Conservation (phyloP, 2,888 invertebrate genomes). For the Charanyca ferruginea region DNA sequence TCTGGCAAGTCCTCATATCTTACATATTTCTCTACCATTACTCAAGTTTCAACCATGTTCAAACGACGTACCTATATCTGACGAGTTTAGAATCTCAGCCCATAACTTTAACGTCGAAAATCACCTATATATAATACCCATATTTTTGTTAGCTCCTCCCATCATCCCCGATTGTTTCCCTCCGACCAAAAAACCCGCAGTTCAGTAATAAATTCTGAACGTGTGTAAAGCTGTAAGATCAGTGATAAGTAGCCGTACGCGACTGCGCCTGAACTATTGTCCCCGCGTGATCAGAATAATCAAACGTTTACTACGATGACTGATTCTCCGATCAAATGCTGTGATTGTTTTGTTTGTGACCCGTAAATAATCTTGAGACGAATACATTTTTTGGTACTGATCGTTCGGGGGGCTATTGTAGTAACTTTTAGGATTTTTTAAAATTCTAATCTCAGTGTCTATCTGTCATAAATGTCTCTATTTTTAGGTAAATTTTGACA, state of each 20-base stretch:
- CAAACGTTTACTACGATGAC: conserved; percentile 33
- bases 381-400: neutral
- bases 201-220: conserved; percentile 50
- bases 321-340: conserved; percentile 28
- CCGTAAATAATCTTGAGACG: conserved; percentile 12
- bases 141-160: neutral
- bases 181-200: conserved; percentile 23
- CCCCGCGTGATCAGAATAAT: conserved; percentile 40
- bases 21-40: no score
- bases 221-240: conserved; percentile 45
- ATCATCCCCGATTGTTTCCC: conserved; percentile 31
- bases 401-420: no score
- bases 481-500: no score
- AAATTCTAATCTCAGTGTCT: no score
- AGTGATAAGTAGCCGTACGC: conserved; percentile 41
- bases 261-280: conserved; percentile 50
- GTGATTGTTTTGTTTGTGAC: conserved; percentile 32
- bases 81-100: neutral
- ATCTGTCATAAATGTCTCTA: no score
- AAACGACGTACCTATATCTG: no score
- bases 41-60: no score
- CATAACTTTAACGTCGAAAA: neutral
- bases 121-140: neutral
- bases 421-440: no score
- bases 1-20: no score